Evolutionary conservation across 2,888 invertebrate species (phyloP).

Genomic region (Dryocosmus kuriphilus): DNA sequence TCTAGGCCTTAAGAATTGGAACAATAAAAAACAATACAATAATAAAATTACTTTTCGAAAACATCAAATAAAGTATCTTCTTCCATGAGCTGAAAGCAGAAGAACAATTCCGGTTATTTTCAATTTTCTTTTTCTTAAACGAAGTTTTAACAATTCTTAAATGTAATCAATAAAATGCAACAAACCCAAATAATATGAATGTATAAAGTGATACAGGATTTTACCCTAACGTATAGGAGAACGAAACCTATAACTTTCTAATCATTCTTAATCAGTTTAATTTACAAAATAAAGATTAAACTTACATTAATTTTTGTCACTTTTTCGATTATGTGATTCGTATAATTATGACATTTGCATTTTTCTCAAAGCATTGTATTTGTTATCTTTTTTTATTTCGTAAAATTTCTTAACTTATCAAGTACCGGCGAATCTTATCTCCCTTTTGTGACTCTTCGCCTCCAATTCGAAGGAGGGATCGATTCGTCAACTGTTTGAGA

Average conservation of each 20-base stretch:
- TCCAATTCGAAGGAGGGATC: conserved; percentile 79
- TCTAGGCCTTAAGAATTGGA: no score
- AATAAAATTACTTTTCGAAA: no score
- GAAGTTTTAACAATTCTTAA: no score
- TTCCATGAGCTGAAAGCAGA: no score
- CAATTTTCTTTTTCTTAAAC: no score
- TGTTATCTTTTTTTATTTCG: not conserved
- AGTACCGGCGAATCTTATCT: not conserved
- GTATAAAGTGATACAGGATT: no score
- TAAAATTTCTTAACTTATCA: not conserved
- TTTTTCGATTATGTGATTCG: not conserved
- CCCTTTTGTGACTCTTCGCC: conserved; percentile 78
- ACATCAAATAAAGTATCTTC: no score
- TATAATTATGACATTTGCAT: conserved; percentile 10
- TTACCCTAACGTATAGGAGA: not conserved
- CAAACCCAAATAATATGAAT: no score
- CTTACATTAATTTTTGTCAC: not conserved
- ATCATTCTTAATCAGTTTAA: not conserved
- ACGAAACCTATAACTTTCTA: not conserved
- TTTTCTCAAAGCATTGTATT: conserved; percentile 10
- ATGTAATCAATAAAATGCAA: no score
- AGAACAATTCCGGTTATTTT: no score
- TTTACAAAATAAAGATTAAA: not conserved
- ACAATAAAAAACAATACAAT: no score
- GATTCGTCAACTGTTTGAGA: conserved; percentile 76